A percentile compares a stretch with the other conserved stretches of the same genome.
Evolutionary conservation across 1,140 invertebrate species (phyloP).

Genomic region (Euwallacea fornicatus): DNA sequence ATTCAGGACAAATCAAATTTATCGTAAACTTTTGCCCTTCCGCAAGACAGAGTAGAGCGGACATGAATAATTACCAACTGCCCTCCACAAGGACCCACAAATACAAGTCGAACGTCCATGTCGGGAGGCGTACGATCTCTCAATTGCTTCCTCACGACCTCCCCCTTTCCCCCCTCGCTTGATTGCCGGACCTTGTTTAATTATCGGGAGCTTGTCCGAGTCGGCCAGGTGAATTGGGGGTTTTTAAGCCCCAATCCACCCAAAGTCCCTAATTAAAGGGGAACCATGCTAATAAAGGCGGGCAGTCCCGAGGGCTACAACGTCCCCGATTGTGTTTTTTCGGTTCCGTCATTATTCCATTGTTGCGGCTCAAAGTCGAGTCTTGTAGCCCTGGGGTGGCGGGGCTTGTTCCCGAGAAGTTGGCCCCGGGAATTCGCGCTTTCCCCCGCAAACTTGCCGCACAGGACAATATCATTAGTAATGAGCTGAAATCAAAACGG

Average conservation of each 20-base stretch:
- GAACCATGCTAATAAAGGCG: slow-evolving; percentile 5
- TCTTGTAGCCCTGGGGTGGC: slow-evolving; percentile 29
- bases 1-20: too few relatives aligned
- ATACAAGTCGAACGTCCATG: slow-evolving; percentile 25
- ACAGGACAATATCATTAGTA: not conserved
- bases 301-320: slow-evolving; percentile 9
- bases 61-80: too few relatives aligned
- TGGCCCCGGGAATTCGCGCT: not conserved
- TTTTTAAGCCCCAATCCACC: not conserved
- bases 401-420: slow-evolving; percentile 1
- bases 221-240: slow-evolving; percentile 25
- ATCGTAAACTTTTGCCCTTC: too few relatives aligned
- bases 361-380: slow-evolving; percentile 18
- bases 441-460: not conserved
- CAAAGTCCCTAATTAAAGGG: slow-evolving; percentile 1
- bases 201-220: slow-evolving; percentile 41
- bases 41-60: too few relatives aligned
- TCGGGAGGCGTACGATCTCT: slow-evolving; percentile 16
- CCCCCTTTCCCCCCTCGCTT: slow-evolving; percentile 12
- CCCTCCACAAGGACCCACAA: not conserved
- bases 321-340: slow-evolving; percentile 14
- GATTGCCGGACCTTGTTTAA: slow-evolving; percentile 46
- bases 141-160: slow-evolving; percentile 16
- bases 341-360: slow-evolving; percentile 20
- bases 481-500: slow-evolving; percentile 8